Conservation (phyloP, 2,888 invertebrate species). For the Trilocha varians region DNA sequence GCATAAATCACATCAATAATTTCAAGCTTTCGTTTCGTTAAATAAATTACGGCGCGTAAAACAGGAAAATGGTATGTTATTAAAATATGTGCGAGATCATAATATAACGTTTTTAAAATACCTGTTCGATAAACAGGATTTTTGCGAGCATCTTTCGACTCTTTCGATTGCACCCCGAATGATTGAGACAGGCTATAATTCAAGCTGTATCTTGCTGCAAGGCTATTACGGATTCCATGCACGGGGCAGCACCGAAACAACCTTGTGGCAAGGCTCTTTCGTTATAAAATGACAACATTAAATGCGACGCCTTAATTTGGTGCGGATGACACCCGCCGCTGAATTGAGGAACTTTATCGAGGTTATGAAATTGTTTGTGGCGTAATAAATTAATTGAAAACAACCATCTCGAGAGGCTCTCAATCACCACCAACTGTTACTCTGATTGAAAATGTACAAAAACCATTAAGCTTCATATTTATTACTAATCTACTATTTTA, state of each 20-base stretch:
- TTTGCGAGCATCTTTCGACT: constrained; percentile 16
- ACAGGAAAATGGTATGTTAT: neutral
- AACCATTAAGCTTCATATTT: too few relatives aligned
- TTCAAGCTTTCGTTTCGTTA: neutral
- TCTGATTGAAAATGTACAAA: too few relatives aligned
- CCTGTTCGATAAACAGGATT: neutral
- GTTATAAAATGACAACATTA: constrained; percentile 32
- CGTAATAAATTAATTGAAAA: constrained; percentile 1
- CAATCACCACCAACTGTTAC: too few relatives aligned
- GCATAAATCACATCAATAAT: neutral
- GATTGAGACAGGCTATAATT: constrained; percentile 12
- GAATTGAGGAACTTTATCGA: constrained; percentile 7
- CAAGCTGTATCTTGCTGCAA: constrained; percentile 27
- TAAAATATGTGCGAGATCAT: neutral
- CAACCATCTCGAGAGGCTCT: too few relatives aligned
- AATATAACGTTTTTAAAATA: neutral
- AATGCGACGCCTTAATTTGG: constrained; percentile 19
- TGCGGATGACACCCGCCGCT: constrained; percentile 5
- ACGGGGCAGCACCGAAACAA: constrained; percentile 44
- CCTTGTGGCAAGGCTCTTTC: constrained; percentile 61
- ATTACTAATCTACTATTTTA: too few relatives aligned
- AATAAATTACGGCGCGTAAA: neutral
- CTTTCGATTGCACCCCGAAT: constrained; percentile 5
- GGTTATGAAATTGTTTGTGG: constrained; percentile 7
- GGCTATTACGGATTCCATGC: constrained; percentile 54